A percentile compares a stretch with the other conserved stretches of the same genome.
Evolutionary conservation across 2,113 vertebrate species (phyloP).

Genomic region (Misgurnus anguillicaudatus): DNA sequence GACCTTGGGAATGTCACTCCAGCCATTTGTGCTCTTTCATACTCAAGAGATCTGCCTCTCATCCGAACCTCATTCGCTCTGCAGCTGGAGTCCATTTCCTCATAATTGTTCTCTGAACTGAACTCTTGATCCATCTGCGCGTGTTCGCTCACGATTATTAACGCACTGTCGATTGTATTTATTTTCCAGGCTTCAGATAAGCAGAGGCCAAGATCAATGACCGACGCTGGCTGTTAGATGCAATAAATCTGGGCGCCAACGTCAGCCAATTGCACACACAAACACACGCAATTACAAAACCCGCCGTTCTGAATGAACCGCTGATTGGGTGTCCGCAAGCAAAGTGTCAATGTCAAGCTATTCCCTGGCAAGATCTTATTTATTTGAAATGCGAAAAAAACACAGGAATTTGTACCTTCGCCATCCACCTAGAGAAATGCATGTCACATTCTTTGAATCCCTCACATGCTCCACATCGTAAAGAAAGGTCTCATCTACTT

Average conservation of each 20-base stretch:
- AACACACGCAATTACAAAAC: not conserved
- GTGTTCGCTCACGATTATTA: constrained; percentile 20
- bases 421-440: not conserved
- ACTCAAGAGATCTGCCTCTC: constrained; percentile 21
- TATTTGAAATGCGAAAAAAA: not conserved
- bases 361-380: not conserved
- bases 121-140: constrained; percentile 15
- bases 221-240: not conserved
- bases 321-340: constrained; percentile 15
- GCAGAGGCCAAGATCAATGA: not conserved
- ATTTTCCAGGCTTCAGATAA: constrained; percentile 7
- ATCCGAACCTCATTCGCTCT: constrained; percentile 41
- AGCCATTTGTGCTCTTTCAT: constrained; percentile 48
- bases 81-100: constrained; percentile 49
- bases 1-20: constrained; percentile 61
- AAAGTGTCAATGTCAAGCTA: constrained; percentile 20
- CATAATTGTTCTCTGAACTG: constrained; percentile 45
- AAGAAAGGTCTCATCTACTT: constrained; percentile 16
- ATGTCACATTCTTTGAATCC: not conserved
- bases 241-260: not conserved
- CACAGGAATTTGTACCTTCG: not conserved
- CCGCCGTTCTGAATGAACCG: not conserved
- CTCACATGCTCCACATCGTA: not conserved
- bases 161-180: constrained; percentile 23
- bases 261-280: not conserved